A percentile compares a stretch with the other conserved stretches of the same genome.
Evolutionary conservation across 92 coral and sea anemone genomes (phyloP).

Genomic region (Paragorgia papillata): DNA sequence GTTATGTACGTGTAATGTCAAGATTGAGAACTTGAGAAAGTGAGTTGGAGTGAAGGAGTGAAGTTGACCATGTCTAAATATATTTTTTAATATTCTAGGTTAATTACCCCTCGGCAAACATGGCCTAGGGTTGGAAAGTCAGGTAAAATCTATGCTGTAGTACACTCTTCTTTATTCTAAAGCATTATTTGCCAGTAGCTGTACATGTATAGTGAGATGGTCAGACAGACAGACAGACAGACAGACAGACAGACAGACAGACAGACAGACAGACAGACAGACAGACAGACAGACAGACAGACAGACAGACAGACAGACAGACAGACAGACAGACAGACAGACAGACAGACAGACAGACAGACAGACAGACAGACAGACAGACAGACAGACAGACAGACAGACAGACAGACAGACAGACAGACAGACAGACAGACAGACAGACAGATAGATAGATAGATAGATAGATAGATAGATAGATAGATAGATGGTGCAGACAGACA

Average conservation of each 20-base stretch:
- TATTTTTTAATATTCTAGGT: slow-evolving; percentile 46
- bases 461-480: too few species aligned
- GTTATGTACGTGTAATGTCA: neutral
- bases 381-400: neutral
- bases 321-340: too few species aligned
- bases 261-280: slow-evolving; percentile 13
- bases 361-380: neutral
- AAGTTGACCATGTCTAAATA: neutral
- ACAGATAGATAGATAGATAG: too few species aligned
- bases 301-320: too few species aligned
- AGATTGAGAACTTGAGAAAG: too few species aligned
- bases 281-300: neutral
- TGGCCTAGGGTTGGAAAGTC: slow-evolving; percentile 96
- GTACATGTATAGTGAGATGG: too few species aligned
- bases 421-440: slow-evolving; percentile 16
- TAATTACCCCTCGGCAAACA: slow-evolving; percentile 75
- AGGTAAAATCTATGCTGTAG: slow-evolving; percentile 47
- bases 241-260: slow-evolving; percentile 21
- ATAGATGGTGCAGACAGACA: neutral
- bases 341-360: too few species aligned
- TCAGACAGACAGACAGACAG: slow-evolving; percentile 20
- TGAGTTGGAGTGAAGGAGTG: too few species aligned
- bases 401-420: slow-evolving; percentile 5
- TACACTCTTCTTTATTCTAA: too few species aligned
- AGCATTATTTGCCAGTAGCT: too few species aligned